A percentile compares a stretch with the other conserved stretches of the same genome.
These are phyloP conservation scores for Hippoglossus hippoglossus DNA, from an alignment of 2,797 vertebrate species.

Conservation along the genomic window DNA sequence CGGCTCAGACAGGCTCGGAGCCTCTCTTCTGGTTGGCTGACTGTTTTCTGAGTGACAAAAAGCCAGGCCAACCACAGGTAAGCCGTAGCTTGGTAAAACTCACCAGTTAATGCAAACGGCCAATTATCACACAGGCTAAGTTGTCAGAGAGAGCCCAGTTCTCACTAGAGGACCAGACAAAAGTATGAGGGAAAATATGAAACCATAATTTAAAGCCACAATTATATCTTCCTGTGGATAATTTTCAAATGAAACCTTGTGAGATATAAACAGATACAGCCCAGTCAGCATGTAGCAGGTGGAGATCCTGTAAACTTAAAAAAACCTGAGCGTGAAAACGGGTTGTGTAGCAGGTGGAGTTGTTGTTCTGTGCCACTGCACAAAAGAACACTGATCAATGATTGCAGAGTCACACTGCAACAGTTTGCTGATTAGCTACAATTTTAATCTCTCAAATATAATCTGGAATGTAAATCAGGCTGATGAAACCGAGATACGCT, in stretches of 20 bases:
- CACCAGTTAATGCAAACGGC: not conserved
- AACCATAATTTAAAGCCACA: no score
- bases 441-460: conserved; percentile 42
- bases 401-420: conserved; percentile 24
- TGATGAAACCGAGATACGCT: conserved; percentile 43
- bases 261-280: not conserved
- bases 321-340: not conserved
- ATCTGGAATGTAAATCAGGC: conserved; percentile 47
- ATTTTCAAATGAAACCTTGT: no score
- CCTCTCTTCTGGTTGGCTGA: not conserved
- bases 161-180: no score
- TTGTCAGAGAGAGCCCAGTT: no score
- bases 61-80: not conserved
- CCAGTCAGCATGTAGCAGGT: not conserved
- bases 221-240: no score
- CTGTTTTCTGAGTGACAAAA: not conserved
- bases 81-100: not conserved
- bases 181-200: no score
- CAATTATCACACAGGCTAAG: not conserved
- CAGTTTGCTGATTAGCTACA: conserved; percentile 38
- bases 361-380: conserved; percentile 13
- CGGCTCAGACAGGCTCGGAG: not conserved
- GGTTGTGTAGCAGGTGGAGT: conserved; percentile 2
- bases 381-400: conserved; percentile 27
- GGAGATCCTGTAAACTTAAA: not conserved